Evolutionary conservation across 2,888 invertebrate genomes (phyloP), one percentile per base, ranked within the genome.

Genomic region (Ecdyonurus torrentis): DNA sequence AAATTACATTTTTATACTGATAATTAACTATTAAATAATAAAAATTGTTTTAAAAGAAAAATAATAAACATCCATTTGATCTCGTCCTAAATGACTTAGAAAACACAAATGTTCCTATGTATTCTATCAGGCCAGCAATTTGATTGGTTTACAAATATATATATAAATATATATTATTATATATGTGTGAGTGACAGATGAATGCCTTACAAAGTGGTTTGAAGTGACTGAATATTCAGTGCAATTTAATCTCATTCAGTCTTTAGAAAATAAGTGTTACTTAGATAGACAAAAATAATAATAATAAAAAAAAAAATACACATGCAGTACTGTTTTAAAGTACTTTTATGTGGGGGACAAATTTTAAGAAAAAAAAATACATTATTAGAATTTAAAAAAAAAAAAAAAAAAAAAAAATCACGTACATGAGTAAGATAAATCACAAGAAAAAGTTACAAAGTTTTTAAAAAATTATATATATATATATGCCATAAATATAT

Each of bases 161-260:
- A n/a, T n/a, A n/a, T n/a, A 37, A 37, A 37, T 10, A 37, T 37
- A 37, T 37, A 37, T 37, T 10, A 10, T 37, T 10, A 10, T 63
- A 52, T 62, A 64, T 63, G 63, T 64, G 63, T 63, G 65, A 65
- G 64, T 66, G 64, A 66, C 61, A 65, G 59, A 65, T 50, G 62
- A 63, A 59, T 62, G 62, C 61, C 63, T 63, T 63, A 58, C n/a
- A 62, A 58, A 64, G 65, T 65, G 65, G 63, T 61, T 64, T 61
- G 59, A 66, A 37, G 66, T 66, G 66, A 65, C 62, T 66, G 63
- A 65, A 58, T 61, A 62, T n/a, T 62, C 66, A 63, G 66, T 66
- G 66, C 64, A 64, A 64, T 65, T 64, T 64, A 63, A 37, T 60
- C 59, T 63, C 63, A 63, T 63, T 63, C 63, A 63, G 63, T 63